phyloP scores from a whole-genome alignment of 2,888 invertebrate species.

The Listrodromus nycthemerus region DNA sequence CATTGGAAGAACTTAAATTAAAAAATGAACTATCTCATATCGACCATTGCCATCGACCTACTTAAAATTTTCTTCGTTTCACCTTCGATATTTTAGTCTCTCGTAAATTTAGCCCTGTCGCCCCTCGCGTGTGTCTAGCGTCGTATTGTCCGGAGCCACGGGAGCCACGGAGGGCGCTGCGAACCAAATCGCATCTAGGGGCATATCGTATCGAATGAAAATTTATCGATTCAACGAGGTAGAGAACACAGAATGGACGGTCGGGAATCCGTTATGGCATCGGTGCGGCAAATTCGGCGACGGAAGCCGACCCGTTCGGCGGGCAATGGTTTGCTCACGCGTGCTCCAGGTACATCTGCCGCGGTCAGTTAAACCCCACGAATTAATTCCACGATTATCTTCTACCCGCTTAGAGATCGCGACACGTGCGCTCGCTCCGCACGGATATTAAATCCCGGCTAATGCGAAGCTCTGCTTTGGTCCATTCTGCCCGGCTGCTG shows the following conservation, averaged over 20 bases:
- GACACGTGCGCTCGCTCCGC: conserved; percentile 54
- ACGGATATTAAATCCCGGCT: conserved; percentile 67
- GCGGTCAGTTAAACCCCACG: conserved; percentile 69
- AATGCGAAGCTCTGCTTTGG: conserved; percentile 54
- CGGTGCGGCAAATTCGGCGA: conserved; percentile 32
- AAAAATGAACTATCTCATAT: too few species aligned
- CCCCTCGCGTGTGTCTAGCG: background rate
- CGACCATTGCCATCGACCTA: background rate
- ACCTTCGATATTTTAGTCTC: background rate
- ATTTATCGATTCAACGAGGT: conserved; percentile 22
- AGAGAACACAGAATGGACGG: conserved; percentile 9
- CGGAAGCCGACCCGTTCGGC: conserved; percentile 23
- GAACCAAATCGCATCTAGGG: background rate
- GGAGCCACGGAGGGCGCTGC: background rate
- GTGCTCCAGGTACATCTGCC: conserved; percentile 63
- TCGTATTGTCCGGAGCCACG: background rate
- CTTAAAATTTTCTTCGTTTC: background rate
- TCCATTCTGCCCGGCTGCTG: conserved; percentile 1
- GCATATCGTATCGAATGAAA: conserved; percentile 5
- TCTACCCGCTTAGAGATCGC: conserved; percentile 65
- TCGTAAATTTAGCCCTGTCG: background rate
- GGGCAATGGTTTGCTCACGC: conserved; percentile 48
- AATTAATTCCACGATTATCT: conserved; percentile 74
- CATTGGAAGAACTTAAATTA: too few species aligned
- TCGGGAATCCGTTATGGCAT: conserved; percentile 8